Evolutionary conservation across 2,888 invertebrate species (phyloP), one percentile per base, ranked within the genome.

Genomic region (Drosophila rubida): DNA sequence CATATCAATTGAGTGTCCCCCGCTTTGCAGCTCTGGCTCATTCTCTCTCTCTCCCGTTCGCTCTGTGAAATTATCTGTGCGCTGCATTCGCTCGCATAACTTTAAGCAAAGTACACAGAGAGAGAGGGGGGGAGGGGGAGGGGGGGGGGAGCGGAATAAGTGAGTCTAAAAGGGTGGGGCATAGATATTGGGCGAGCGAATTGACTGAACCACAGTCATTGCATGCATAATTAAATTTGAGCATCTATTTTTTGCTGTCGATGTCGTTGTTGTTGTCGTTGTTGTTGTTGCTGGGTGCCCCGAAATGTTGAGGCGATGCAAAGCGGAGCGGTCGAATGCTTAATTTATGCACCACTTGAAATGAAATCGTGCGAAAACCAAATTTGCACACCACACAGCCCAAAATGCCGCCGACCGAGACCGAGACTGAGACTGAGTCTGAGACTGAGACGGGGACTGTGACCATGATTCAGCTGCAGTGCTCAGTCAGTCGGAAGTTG

Each of bases 331-430:
- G 51, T 19, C 60, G 65, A 65, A 67, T 69, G 75, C 64, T 65
- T 80, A 80, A 83, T 80, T 80, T 80, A 80, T 84, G 78, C 80
- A 67, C 53, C 69, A 78, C 69, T 80, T 78, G 68, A 75, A 80
- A 78, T 65, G 69, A 80, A 80, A 80, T 84, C 84, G 80, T 80
- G 80, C 84, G 81, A 84, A 84, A 80, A 69, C 64, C 69, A 70
- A 83, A 80, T 80, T 83, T 83, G 64, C 76, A 61, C 80, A 63
- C 65, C 82, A 63, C 66, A 72, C 55, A 53, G 44, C 25, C 72
- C n/a, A 51, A 25, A 72, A 66, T 66, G 32, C 42, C 50, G 50
- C 32, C 35, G 46, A 11, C 42, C 9, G n/a, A 4, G n/a, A 30
- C 6, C 13, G 16, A 23, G 14, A 50, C 7, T 11, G 37, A 30